Evolutionary conservation across 2,888 invertebrate species (phyloP).

Genomic region (Entomobrya proxima): DNA sequence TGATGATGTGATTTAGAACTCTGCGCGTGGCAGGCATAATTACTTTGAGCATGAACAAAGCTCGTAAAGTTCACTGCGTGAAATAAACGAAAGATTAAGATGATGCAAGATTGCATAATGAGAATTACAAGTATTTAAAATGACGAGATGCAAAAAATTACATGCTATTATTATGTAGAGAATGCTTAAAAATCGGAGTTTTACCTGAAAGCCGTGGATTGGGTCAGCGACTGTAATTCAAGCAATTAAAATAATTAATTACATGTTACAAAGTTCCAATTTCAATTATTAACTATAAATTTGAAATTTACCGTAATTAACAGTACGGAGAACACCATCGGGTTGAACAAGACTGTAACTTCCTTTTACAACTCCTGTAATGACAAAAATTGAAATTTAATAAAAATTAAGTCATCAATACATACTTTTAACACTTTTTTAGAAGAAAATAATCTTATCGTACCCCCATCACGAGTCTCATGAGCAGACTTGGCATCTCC

Average conservation of each 20-base stretch:
- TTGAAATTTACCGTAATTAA: no score
- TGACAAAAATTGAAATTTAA: no score
- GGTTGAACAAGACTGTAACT: conserved; percentile 60
- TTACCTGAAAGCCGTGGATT: conserved; percentile 49
- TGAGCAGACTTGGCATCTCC: conserved; percentile 57
- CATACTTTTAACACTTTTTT: no score
- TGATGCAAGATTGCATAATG: conserved; percentile 37
- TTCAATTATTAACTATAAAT: neutral
- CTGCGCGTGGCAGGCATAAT: neutral
- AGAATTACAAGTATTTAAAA: neutral
- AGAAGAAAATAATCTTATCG: no score
- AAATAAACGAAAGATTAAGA: neutral
- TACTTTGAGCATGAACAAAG: neutral
- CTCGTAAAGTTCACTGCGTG: conserved; percentile 9
- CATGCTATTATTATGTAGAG: no score
- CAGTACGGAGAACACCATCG: conserved; percentile 44
- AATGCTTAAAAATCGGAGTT: no score
- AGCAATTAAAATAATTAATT: neutral
- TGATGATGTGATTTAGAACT: neutral
- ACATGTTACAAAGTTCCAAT: neutral
- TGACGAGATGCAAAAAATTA: no score
- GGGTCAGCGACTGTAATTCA: conserved; percentile 34
- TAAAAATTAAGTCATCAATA: no score
- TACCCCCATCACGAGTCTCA: conserved; percentile 65
- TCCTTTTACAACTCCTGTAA: conserved; percentile 63